Percentiles rank a stretch among this genome's conserved stretches.
Evolutionary conservation across 2,113 vertebrate species (phyloP).

Genomic region (Ceratotherium simum): DNA sequence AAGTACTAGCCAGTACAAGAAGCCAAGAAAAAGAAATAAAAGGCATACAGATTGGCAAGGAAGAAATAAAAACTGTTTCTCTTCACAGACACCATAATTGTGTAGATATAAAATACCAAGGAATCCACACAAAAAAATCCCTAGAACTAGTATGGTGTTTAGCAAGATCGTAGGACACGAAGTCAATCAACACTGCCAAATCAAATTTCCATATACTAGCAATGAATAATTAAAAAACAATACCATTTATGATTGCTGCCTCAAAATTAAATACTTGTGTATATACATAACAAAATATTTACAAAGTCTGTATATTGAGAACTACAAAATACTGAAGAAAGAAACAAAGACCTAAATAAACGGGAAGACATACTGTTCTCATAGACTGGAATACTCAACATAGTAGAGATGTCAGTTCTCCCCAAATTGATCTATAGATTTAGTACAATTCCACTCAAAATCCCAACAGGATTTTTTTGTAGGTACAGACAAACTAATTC

Average conservation of each 20-base stretch:
- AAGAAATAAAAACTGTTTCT: slow-evolving; percentile 30
- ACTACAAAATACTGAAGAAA: background rate
- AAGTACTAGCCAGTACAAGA: background rate
- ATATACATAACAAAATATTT: background rate
- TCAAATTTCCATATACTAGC: background rate
- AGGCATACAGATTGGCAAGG: background rate
- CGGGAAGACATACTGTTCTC: background rate
- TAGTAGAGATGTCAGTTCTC: background rate
- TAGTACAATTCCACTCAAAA: background rate
- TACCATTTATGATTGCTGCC: background rate
- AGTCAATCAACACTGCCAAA: background rate
- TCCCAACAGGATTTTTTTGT: background rate
- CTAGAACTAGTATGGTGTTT: background rate
- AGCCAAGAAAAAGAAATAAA: slow-evolving; percentile 52
- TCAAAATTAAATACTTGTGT: slow-evolving; percentile 20
- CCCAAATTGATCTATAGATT: background rate
- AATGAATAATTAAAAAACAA: background rate
- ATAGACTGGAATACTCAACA: background rate
- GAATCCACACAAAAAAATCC: background rate
- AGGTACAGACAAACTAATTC: background rate
- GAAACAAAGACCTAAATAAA: background rate
- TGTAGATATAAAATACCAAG: background rate
- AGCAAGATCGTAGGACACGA: background rate
- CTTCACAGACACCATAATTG: background rate
- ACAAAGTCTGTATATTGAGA: background rate